phyloP scores from a whole-genome alignment of 2,888 invertebrate genomes.

The Clusia tigrina region DNA sequence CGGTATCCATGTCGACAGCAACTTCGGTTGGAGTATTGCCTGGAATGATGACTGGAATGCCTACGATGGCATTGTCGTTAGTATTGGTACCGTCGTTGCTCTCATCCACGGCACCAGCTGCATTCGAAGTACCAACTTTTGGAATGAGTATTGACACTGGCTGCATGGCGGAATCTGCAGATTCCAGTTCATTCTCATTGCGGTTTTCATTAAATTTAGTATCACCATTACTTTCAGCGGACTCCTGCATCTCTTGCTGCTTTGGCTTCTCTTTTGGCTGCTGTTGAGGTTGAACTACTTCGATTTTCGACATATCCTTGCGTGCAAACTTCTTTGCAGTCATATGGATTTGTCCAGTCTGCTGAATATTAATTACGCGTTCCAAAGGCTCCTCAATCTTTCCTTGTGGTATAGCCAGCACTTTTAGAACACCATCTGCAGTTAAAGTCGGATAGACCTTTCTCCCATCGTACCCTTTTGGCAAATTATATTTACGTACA shows the following conservation, averaged over 20 bases:
- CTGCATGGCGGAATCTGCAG: conserved; percentile 18
- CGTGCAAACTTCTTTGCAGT: conserved; percentile 49
- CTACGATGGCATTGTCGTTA: conserved; percentile 17
- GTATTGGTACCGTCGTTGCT: background rate
- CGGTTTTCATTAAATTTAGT: conserved; percentile 22
- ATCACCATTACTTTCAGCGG: too few relatives aligned
- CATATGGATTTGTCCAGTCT: conserved; percentile 69
- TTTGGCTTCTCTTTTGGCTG: conserved; percentile 25
- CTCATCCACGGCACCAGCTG: conserved; percentile 10
- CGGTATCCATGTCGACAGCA: conserved; percentile 3
- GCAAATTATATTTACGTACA: conserved; percentile 74
- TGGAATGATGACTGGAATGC: conserved; percentile 19
- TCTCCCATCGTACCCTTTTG: conserved; percentile 73
- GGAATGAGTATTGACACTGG: conserved; percentile 28
- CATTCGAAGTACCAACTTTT: conserved; percentile 15
- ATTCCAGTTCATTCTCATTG: background rate
- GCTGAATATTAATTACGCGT: conserved; percentile 69
- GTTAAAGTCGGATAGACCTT: conserved; percentile 79
- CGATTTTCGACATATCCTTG: conserved; percentile 40
- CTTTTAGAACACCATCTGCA: conserved; percentile 80
- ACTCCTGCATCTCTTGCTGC: conserved; percentile 21
- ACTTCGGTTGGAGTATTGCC: conserved; percentile 9
- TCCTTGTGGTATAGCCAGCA: conserved; percentile 66
- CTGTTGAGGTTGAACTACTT: conserved; percentile 35
- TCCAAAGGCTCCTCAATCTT: conserved; percentile 63